phyloP scores from a whole-genome alignment of 2,113 vertebrate species.

The Phyllostomus discolor region DNA sequence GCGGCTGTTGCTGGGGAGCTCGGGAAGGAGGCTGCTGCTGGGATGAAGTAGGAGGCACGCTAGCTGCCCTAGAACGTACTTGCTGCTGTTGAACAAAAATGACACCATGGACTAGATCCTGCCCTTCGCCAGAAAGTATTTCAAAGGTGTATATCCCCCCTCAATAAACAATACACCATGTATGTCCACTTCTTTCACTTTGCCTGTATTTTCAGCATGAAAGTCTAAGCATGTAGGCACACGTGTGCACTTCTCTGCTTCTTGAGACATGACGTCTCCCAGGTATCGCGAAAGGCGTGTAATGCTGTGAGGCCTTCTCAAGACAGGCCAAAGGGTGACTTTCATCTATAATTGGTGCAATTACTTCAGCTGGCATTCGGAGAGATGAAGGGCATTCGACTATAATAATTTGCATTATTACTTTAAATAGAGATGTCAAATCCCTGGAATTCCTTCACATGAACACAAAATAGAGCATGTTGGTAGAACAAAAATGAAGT shows the following conservation, averaged over 20 bases:
- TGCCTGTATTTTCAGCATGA: not conserved
- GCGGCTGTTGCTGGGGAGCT: not conserved
- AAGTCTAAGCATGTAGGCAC: not conserved
- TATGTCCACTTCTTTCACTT: not conserved
- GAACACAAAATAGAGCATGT: not conserved
- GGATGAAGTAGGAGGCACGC: not conserved
- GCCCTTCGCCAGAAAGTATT: not conserved
- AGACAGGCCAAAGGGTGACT: not conserved
- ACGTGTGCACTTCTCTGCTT: not conserved
- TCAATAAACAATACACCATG: not conserved
- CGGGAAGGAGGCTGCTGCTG: not conserved
- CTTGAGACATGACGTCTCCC: not conserved
- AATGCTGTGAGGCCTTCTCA: not conserved
- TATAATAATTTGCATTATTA: slow-evolving; percentile 14
- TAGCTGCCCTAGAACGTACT: fast-evolving
- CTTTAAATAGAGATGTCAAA: slow-evolving; percentile 32
- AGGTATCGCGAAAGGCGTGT: not conserved
- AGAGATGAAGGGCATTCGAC: not conserved
- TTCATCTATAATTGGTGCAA: not conserved
- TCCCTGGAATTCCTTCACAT: not conserved
- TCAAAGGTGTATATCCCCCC: not conserved
- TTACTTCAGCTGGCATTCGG: not conserved
- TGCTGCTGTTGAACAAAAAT: not conserved
- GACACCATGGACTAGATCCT: not conserved
- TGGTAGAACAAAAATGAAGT: not conserved